Evolutionary conservation across 2,888 invertebrate species (phyloP), one percentile per base, ranked within the genome.

Genomic region (Metacarcinus magister): DNA sequence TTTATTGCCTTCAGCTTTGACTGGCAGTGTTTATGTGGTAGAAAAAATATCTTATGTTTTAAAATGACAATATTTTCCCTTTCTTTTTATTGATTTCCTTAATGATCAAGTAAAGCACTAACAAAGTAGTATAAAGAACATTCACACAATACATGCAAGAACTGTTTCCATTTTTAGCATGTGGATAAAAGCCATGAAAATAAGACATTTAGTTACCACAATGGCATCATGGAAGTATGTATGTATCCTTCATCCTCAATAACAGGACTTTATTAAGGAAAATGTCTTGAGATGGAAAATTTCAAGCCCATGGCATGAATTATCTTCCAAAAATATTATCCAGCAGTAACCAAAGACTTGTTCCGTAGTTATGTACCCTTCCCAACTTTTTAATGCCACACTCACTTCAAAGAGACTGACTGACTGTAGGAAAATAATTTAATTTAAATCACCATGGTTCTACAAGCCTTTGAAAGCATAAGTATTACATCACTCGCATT

Each of bases 371-470:
- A 39, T 44, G 32, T 75, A 75, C 23, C 48, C 43, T 95, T 60
- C 90, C 90, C 48, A 87, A 89, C 89, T 82, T 54, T 23, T 60
- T 91, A 95, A 95, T 91, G 91, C 91, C 90, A 95, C 94, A 95
- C 90, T 95, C 91, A 94, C 54, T 94, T 90, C 60, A 91, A 48
- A 95, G 54, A 87, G 89, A 94, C 39, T 54, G 89, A 94, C 39
- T 54, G 67, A 82, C 48, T 28, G 43, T 82, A 89, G 67, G 94
- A 95, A 91, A 94, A 91, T 43, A 91, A 95, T 67, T 89, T 89
- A 54, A 54, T 32, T 48, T 44, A 43, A 28, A 94, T 39, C 32
- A 32, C 48, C 87, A 54, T 46, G 48, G 48, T 54, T 91, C 32
- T 43, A 91, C 54, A 95, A 16, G 39, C 44, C 90, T 91, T 23